These are phyloP conservation scores for Littorina saxatilis DNA, from an alignment of 1,140 invertebrate genomes.

Conservation along the genomic window DNA sequence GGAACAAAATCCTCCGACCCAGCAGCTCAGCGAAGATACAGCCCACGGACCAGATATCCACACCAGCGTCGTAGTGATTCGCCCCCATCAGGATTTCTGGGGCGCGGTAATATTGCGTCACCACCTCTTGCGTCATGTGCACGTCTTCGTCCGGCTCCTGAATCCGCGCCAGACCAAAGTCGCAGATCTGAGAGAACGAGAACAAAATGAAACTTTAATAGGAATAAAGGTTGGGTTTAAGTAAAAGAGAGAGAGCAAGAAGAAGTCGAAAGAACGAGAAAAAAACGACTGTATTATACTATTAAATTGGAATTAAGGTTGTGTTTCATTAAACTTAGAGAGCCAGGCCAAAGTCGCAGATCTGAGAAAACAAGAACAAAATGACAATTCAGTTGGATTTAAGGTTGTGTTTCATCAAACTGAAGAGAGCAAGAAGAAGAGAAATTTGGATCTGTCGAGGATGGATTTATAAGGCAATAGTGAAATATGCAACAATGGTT, in stretches of 20 bases:
- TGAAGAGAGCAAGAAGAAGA: constrained; percentile 69
- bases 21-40: constrained; percentile 99
- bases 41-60: constrained; percentile 99
- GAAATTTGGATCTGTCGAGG: too few relatives aligned
- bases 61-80: constrained; percentile 82
- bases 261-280: background rate
- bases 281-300: too few relatives aligned
- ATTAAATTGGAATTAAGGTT: too few relatives aligned
- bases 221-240: background rate
- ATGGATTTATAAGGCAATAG: too few relatives aligned
- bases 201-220: background rate
- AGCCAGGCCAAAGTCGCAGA: constrained; percentile 98
- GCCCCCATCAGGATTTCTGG: constrained; percentile 79
- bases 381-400: background rate
- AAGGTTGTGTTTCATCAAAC: background rate
- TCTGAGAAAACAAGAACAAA: constrained; percentile 78
- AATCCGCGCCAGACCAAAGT: constrained; percentile 96
- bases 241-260: background rate
- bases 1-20: constrained; percentile 96
- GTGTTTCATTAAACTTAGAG: constrained; percentile 70
- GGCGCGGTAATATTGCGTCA: constrained; percentile 94
- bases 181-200: constrained; percentile 87
- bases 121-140: constrained; percentile 97
- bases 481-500: too few relatives aligned
- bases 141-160: constrained; percentile 92